These are phyloP conservation scores for Plecotus auritus DNA, from an alignment of 2,113 vertebrate genomes.

Conservation along the genomic window DNA sequence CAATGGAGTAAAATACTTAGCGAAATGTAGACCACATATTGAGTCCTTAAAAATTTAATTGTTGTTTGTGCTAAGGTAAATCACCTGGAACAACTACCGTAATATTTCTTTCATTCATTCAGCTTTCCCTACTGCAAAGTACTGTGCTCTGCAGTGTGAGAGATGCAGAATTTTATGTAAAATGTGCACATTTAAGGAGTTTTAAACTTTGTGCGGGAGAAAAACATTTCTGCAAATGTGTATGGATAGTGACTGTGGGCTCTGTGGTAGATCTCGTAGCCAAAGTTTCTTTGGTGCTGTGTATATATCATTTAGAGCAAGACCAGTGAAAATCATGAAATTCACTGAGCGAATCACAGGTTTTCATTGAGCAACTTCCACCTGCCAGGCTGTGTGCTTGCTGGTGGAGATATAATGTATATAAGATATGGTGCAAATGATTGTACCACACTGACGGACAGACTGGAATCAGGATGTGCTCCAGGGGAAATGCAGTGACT, in stretches of 20 bases:
- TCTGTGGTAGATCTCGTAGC: background rate
- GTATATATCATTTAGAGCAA: background rate
- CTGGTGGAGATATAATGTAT: background rate
- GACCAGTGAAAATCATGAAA: background rate
- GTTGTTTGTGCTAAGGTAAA: background rate
- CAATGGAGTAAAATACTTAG: background rate
- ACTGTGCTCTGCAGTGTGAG: background rate
- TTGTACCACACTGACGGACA: rapidly evolving
- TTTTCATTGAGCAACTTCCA: background rate
- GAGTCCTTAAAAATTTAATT: background rate
- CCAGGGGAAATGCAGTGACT: background rate
- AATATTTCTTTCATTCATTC: background rate
- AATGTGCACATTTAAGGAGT: background rate
- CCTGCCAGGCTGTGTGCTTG: rapidly evolving
- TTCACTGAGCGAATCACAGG: background rate
- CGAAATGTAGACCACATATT: background rate
- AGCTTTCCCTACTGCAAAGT: background rate
- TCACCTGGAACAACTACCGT: background rate
- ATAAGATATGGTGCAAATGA: background rate
- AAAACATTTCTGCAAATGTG: background rate
- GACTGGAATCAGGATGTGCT: background rate
- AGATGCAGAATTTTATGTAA: background rate
- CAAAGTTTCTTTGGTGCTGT: background rate
- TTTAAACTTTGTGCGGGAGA: background rate
- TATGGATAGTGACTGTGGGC: background rate